Conservation (phyloP, 2,797 vertebrate species). For the Pterois miles region DNA sequence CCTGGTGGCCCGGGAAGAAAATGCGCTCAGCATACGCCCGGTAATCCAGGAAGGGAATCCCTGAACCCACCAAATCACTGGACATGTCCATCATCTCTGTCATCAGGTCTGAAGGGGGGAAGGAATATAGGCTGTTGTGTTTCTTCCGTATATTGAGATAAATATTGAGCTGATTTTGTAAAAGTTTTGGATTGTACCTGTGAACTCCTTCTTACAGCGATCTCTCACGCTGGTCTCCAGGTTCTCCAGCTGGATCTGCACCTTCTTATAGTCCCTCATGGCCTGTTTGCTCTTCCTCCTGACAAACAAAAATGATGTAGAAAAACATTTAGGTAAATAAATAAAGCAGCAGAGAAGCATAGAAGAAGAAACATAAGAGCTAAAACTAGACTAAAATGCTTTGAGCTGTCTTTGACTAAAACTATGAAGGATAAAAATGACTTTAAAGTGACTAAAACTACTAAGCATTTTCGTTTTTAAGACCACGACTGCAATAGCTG, state of each 20-base stretch:
- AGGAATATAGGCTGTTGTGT: not conserved
- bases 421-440: too few species aligned
- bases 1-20: constrained; percentile 96
- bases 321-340: not conserved
- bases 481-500: too few species aligned
- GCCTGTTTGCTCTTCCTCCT: constrained; percentile 98
- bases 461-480: too few species aligned
- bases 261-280: constrained; percentile 97
- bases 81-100: constrained; percentile 99
- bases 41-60: constrained; percentile 97
- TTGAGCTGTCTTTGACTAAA: too few species aligned
- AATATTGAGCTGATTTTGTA: not conserved
- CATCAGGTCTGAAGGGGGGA: constrained; percentile 89
- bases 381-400: too few species aligned
- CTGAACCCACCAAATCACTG: constrained; percentile 95
- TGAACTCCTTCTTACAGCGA: constrained; percentile 98
- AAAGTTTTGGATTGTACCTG: constrained; percentile 79
- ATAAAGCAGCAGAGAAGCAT: not conserved
- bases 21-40: constrained; percentile 93
- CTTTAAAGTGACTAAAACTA: too few species aligned
- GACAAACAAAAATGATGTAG: constrained; percentile 7
- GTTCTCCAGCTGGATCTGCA: constrained; percentile 98
- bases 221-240: constrained; percentile 97
- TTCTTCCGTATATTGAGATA: not conserved
- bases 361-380: too few species aligned